These are phyloP conservation scores for Sebastes elongatus DNA, from an alignment of 2,797 vertebrate species.

Conservation along the genomic window DNA sequence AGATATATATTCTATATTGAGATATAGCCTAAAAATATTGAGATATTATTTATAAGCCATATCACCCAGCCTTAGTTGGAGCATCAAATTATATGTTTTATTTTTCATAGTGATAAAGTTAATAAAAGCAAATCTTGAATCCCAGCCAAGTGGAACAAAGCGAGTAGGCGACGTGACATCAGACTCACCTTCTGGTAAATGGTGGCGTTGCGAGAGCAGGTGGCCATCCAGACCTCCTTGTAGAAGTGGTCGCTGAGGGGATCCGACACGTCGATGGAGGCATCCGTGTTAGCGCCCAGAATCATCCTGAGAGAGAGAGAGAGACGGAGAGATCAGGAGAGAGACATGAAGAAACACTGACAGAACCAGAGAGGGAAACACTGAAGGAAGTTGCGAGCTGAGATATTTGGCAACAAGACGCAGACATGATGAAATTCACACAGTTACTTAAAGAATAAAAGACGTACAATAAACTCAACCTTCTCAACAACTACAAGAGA, in stretches of 20 bases:
- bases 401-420: background rate
- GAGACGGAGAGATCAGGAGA: background rate
- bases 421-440: background rate
- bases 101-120: background rate
- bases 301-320: slow-evolving; percentile 82
- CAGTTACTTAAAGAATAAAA: too few species aligned
- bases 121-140: background rate
- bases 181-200: slow-evolving; percentile 91
- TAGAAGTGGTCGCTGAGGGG: slow-evolving; percentile 95
- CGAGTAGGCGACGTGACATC: background rate
- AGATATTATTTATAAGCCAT: too few species aligned
- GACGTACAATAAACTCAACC: background rate
- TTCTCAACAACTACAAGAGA: too few species aligned
- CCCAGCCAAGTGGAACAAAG: background rate
- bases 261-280: slow-evolving; percentile 87
- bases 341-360: background rate
- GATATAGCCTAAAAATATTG: too few species aligned
- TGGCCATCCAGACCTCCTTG: slow-evolving; percentile 95
- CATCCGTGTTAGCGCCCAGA: slow-evolving; percentile 85
- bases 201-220: slow-evolving; percentile 89
- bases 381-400: background rate
- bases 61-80: background rate
- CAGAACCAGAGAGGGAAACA: background rate
- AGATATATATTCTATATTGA: too few species aligned
- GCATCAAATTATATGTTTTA: background rate